Evolutionary conservation across 2,113 vertebrate species (phyloP), one percentile per base, ranked within the genome.

Genomic region (Alethe diademata): DNA sequence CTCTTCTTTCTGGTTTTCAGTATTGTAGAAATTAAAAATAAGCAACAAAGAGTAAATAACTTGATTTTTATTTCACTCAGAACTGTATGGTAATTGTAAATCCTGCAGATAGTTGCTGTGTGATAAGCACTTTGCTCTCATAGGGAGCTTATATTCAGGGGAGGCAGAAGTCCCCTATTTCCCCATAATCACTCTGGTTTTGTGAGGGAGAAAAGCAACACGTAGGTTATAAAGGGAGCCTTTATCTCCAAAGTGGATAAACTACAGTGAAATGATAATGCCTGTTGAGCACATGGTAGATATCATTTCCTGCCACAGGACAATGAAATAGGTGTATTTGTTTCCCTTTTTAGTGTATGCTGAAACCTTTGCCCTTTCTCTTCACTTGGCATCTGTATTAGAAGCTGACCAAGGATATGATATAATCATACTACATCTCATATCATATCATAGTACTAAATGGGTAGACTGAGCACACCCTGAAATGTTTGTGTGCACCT

Each of bases 201-300:
- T 74, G 14, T 42, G 40, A 78, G 38, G 42, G 48, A 82, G 62
- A 74, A 88, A 84, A 92, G 28, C 61, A 83, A 26, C 31, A 35
- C 0, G 0, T 18, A n/a, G 11, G 29, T 80, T 88, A 16, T 70
- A 62, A 45, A n/a, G 25, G 48, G 6, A 76, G n/a, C 28, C 67
- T 91, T 86, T 72, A 31, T 48, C 23, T 23, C 33, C 12, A 1
- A 56, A 75, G 75, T 26, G 17, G 22, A 56, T 66, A 57, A 71
- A 62, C 25, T 76, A 6, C 36, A 51, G 29, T n/a, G 28, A 70
- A 82, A 64, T 50, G 43, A 33, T 64, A 22, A 20, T 65, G 22
- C 53, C 74, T 85, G 56, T 72, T 45, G 58, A 80, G 38, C 56
- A 18, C 22, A 2, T 47, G 66, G 43, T 54, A 29, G 48, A 72